Base-by-base conservation (phyloP, 2,888 invertebrate genomes). In the Steinernema scapterisci region DNA sequence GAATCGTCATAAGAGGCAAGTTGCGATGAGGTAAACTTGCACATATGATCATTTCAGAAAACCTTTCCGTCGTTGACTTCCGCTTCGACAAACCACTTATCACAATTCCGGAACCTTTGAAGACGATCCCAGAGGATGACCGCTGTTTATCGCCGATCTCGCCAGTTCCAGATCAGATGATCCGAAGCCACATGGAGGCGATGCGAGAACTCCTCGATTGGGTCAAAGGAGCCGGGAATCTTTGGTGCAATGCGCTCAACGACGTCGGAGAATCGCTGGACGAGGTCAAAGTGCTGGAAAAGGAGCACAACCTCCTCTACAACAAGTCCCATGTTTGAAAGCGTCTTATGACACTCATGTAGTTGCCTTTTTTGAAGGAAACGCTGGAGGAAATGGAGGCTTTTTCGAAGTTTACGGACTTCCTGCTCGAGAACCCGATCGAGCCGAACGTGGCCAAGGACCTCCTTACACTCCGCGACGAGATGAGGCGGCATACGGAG, bases 221-320 rank as follows among this genome's bases (percentile, higher is more conserved):
- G 84, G 73, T 84, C 16, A 72, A 43, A 72, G 92, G 92, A 45
- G 92, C 92, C 71, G 93, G 92, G 0, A 93, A 93, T 88, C 91
- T 91, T 81, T 90, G 93, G 88, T 89, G 93, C 71, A 92, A 92
- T 81, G 91, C 92, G 0, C 91, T 92, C 83, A 91, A 91, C 79
- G 92, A 92, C 84, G 92, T 93, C 51, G 93, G 93, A 3, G 88
- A 88, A 73, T 86, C 85, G 3, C 86, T 82, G 6, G 92, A 91
- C 85, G 92, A 93, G n/a, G 92, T 93, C 9, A 92, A 93, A 82
- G 91, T 92, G 76, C 88, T 93, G 45, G 90, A 93, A 43, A 90
- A 91, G 79, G 92, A 92, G 78, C 93, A 93, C 85, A 93, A 93
- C 87, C 91, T 91, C 71, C 89, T 94, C 72, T 93, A 93, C 86